Base-by-base conservation (phyloP, 2,797 vertebrate species). In the Adelosebastes latens region DNA sequence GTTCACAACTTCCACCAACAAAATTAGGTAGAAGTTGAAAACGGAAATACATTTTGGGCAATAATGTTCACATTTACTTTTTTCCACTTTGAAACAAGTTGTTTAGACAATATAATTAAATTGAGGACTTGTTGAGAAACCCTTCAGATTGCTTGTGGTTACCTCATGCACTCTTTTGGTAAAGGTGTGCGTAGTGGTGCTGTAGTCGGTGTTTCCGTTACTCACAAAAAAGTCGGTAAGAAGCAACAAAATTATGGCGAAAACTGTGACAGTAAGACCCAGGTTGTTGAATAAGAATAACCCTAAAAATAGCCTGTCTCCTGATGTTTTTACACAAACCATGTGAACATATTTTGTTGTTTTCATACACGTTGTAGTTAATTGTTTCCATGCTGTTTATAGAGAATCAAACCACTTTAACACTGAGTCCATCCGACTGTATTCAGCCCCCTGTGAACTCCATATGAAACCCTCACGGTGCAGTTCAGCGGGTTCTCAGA, bases 401-500 rank as follows among this genome's bases (percentile, higher is more conserved):
- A 14, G 13, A 24, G 49, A 81, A 32, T 34, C 36, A 7, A 49
- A 58, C 29, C 29, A 5, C 53, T 79, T 46, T 55, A 82, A 77
- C 36, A 49, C 74, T 22, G 24, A 70, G 64, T 81, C 58, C 20
- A 12, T 86, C 75, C 76, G 34, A 83, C 79, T 83, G 81, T 79
- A 68, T 76, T 75, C 42, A 78, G 74, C 77, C 71, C 82, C 79
- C 72, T 63, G 75, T 89, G 85, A 94, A 87, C 89, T 87, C 82
- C 65, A 70, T 78, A 60, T 84, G 87, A 92, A 86, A 87, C 81
- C 84, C 84, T 88, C 76, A 58, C 11, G 46, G 86, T 81, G 87
- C 90, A 94, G 94, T 93, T 94, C 89, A 93, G 85, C 61, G 87
- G 90, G 91, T 93, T 93, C 91, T 93, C 91, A 81, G 87, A 91